Conservation (phyloP, 1,140 invertebrate genomes). For the Parapsyche elsis region DNA sequence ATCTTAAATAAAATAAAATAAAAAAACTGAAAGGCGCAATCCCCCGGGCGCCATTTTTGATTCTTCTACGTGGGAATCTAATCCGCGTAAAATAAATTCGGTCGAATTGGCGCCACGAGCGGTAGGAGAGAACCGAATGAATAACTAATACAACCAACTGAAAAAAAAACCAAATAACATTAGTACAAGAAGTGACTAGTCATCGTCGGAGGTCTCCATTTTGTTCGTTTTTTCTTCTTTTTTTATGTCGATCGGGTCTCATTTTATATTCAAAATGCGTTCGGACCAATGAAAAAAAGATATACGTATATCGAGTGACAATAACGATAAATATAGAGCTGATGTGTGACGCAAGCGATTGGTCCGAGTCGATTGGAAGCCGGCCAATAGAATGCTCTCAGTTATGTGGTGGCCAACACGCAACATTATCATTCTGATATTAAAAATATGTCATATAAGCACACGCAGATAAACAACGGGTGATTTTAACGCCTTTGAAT, state of each 20-base stretch:
- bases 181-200: constrained; percentile 11
- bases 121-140: too few species aligned
- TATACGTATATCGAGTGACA: constrained; percentile 1
- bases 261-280: constrained; percentile 20
- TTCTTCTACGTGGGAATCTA: too few species aligned
- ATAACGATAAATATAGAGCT: constrained; percentile 19
- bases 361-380: background rate
- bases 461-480: too few species aligned
- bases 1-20: too few species aligned
- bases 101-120: too few species aligned
- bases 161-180: constrained; percentile 18
- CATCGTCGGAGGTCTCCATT: constrained; percentile 21
- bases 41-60: too few species aligned
- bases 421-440: too few species aligned
- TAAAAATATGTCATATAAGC: too few species aligned
- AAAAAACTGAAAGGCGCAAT: too few species aligned
- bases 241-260: constrained; percentile 3
- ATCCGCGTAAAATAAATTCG: too few species aligned
- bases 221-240: constrained; percentile 7
- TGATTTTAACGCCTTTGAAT: too few species aligned
- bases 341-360: background rate
- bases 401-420: too few species aligned
- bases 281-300: constrained; percentile 1
- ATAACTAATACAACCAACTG: background rate
- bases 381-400: background rate